Base-by-base conservation (phyloP, 30 jellyfish, hydroid and myxozoan genomes). In the Aurelia sp. region DNA sequence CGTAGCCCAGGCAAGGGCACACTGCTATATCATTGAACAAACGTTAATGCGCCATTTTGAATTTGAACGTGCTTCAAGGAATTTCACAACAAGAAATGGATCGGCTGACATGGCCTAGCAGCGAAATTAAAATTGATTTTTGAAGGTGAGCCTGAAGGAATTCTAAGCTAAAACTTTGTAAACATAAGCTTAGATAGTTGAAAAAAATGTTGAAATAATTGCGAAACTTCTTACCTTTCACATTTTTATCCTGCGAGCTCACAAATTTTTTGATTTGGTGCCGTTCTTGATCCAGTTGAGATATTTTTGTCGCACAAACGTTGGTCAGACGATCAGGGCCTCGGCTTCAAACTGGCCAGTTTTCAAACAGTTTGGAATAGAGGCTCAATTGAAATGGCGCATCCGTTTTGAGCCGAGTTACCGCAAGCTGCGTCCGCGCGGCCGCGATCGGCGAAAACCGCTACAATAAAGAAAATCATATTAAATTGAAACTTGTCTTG, bases 161-260 rank as follows among this genome's bases (percentile, higher is more conserved):
- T n/a, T n/a, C n/a, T n/a, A n/a, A n/a, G n/a, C n/a, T n/a, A n/a
- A n/a, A n/a, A n/a, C n/a, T n/a, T n/a, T n/a, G n/a, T 41, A 11
- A 41, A 41, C 5, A 41, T 41, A 41, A 41, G 52, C 52, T 60
- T 19, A 60, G 33, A 60, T n/a, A 60, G 71, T n/a, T 60, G 33
- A 19, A 60, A 11, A 60, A 60, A n/a, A 60, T n/a, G 71, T 60
- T 60, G 12, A 60, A 60, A 60, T n/a, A 60, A 60, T 1, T 60
- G 71, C 71, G 13, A n/a, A 19, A n/a, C 33, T n/a, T 22, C 71
- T 60, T 60, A 60, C 71, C n/a, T n/a, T n/a, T n/a, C n/a, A n/a
- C n/a, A n/a, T n/a, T n/a, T n/a, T n/a, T n/a, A n/a, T n/a, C n/a
- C 71, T 60, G 27, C 33, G 27, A n/a, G 71, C 71, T 5, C 27